These are phyloP conservation scores for Dendrocincla tyrannina DNA, from an alignment of 2,797 vertebrate species.

Conservation along the genomic window DNA sequence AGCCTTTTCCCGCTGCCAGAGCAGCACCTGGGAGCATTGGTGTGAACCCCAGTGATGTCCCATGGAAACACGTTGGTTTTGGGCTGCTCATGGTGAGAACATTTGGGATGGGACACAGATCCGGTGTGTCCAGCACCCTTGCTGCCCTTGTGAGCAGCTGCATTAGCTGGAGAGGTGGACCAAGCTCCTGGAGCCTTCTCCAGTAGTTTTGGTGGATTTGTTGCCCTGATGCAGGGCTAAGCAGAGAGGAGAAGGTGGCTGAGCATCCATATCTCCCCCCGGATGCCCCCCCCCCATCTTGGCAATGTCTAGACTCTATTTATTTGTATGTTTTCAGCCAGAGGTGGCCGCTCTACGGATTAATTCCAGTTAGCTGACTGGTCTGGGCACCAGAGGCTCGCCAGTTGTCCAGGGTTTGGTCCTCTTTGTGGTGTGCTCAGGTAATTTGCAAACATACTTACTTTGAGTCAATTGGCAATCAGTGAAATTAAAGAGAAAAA, in stretches of 20 bases:
- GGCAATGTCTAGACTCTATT: background rate
- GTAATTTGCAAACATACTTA: background rate
- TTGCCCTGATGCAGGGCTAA: background rate
- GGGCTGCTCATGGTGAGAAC: background rate
- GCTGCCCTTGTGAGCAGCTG: background rate
- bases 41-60: background rate
- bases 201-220: background rate
- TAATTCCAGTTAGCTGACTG: background rate
- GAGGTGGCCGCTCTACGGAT: background rate
- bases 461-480: conserved; percentile 6
- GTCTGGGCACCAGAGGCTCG: background rate
- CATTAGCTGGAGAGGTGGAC: background rate
- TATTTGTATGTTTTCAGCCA: background rate
- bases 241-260: background rate
- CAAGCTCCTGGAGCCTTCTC: background rate
- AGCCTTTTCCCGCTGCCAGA: accelerated
- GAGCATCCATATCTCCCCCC: background rate
- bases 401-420: background rate
- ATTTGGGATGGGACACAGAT: accelerated
- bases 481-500: background rate
- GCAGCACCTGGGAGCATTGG: accelerated
- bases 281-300: background rate
- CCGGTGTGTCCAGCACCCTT: background rate
- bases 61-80: accelerated
- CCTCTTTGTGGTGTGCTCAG: background rate